A percentile compares a stretch with the other conserved stretches of the same genome.
Conservation (phyloP, 2,888 invertebrate genomes). For the Dryobotodes eremita region DNA sequence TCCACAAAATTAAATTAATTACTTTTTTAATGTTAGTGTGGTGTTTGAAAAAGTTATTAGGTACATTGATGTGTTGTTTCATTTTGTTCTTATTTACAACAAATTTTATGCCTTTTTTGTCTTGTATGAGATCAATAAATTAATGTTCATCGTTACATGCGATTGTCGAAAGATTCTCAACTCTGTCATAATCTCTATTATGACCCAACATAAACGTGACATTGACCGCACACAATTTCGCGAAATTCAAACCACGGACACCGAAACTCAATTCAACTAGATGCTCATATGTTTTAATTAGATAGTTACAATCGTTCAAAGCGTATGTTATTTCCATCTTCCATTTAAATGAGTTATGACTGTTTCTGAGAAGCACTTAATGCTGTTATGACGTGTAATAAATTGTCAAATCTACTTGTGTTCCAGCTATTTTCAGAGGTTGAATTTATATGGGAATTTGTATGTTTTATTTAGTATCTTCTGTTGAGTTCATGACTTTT, state of each 20-base stretch:
- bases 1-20: background rate
- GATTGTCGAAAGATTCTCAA: background rate
- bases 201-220: background rate
- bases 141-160: background rate
- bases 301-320: slow-evolving; percentile 73
- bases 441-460: slow-evolving; percentile 51
- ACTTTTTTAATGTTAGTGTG: background rate
- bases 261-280: slow-evolving; percentile 33
- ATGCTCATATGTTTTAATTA: slow-evolving; percentile 72
- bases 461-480: slow-evolving; percentile 56
- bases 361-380: slow-evolving; percentile 74
- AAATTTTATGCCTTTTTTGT: background rate
- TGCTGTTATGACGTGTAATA: slow-evolving; percentile 66
- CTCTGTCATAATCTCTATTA: background rate
- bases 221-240: background rate
- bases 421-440: slow-evolving; percentile 55
- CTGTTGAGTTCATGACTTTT: slow-evolving; percentile 49
- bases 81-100: background rate
- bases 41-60: background rate
- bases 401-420: slow-evolving; percentile 66
- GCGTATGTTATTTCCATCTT: slow-evolving; percentile 70
- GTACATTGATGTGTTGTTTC: background rate
- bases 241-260: slow-evolving; percentile 48
- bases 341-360: slow-evolving; percentile 80
- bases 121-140: background rate